A percentile compares a stretch with the other conserved stretches of the same genome.
phyloP scores from a whole-genome alignment of 2,888 invertebrate genomes.

The Andrena minutula region DNA sequence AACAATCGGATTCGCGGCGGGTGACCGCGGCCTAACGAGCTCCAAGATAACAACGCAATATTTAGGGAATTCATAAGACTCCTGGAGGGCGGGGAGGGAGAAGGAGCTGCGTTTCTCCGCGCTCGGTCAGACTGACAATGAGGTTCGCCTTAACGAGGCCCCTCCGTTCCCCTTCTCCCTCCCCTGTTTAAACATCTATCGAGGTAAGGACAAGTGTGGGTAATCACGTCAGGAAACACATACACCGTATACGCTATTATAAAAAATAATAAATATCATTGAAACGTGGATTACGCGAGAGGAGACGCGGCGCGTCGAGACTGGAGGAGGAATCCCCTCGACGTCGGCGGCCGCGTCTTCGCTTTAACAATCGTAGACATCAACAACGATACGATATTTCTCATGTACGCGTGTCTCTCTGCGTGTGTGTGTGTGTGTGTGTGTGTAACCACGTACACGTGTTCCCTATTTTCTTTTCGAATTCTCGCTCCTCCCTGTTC shows the following conservation, averaged over 20 bases:
- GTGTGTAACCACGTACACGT: constrained; percentile 3
- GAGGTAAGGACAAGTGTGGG: constrained; percentile 60
- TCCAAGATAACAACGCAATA: constrained; percentile 65
- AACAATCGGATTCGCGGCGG: constrained; percentile 71
- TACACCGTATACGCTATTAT: constrained; percentile 69
- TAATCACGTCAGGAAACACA: constrained; percentile 69
- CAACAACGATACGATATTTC: constrained; percentile 67
- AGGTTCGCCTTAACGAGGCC: neutral
- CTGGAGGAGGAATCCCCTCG: neutral
- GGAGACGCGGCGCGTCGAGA: constrained; percentile 36
- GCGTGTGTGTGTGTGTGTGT: constrained; percentile 3
- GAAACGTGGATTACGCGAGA: constrained; percentile 67
- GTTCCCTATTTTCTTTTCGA: neutral
- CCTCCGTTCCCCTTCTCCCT: constrained; percentile 4
- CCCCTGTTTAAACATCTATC: constrained; percentile 50
- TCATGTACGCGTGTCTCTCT: constrained; percentile 14
- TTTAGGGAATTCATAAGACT: constrained; percentile 68
- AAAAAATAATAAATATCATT: constrained; percentile 70
- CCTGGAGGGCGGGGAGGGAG: constrained; percentile 22
- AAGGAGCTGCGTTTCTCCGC: neutral
- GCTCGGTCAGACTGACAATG: too few species aligned
- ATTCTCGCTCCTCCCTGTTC: neutral
- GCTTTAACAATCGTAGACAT: constrained; percentile 69
- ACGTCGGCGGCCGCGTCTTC: constrained; percentile 43
- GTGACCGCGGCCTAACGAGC: constrained; percentile 44